Evolutionary conservation across 2,888 invertebrate species (phyloP).

Genomic region (Lithophane leautieri): DNA sequence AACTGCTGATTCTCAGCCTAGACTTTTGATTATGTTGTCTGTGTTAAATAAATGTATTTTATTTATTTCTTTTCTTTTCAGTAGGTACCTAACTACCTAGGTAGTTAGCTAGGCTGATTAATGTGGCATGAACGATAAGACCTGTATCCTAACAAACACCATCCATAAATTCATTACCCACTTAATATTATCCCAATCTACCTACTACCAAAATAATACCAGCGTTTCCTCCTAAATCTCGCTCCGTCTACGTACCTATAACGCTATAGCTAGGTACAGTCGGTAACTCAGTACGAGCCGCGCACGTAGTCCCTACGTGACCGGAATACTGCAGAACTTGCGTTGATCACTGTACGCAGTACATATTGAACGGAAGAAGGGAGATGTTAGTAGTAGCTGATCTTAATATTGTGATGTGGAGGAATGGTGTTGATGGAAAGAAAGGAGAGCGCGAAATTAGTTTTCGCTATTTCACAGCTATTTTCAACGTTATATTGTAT

Average conservation of each 20-base stretch:
- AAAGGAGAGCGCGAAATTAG: neutral
- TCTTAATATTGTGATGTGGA: conserved; percentile 57
- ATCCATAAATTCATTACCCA: conserved; percentile 41
- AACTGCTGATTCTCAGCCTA: no score
- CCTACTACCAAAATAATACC: conserved; percentile 60
- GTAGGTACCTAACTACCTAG: no score
- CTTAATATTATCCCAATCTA: conserved; percentile 39
- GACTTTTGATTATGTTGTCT: no score
- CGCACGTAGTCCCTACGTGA: conserved; percentile 70
- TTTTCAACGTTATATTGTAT: no score
- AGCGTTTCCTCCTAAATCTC: conserved; percentile 53
- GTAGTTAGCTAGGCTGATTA: no score
- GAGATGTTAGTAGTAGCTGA: conserved; percentile 56
- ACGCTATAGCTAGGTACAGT: conserved; percentile 46
- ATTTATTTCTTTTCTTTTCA: no score
- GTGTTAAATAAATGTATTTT: no score
- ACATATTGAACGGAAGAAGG: conserved; percentile 61
- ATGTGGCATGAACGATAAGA: no score
- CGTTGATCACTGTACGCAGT: conserved; percentile 61
- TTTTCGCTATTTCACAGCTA: no score
- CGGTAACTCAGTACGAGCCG: conserved; percentile 63
- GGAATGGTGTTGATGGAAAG: conserved; percentile 17
- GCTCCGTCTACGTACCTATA: conserved; percentile 28
- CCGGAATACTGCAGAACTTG: conserved; percentile 64
- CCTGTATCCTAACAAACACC: neutral